Conservation (phyloP, 2,797 vertebrate genomes). For the Muscicapa comitata region DNA sequence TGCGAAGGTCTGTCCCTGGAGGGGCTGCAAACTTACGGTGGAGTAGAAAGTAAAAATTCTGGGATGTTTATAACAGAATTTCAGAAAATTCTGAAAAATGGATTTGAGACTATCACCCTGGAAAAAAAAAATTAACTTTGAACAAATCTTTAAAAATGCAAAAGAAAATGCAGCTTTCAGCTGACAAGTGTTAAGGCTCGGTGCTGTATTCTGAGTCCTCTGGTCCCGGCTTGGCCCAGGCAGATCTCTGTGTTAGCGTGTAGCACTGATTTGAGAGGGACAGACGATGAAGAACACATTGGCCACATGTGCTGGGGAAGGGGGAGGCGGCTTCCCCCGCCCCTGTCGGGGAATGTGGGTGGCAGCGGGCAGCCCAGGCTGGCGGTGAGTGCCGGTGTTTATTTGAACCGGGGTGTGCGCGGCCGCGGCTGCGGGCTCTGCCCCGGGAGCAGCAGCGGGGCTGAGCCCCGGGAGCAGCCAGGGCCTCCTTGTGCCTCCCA, state of each 20-base stretch:
- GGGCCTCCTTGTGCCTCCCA: fast-evolving
- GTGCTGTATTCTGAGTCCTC: not conserved
- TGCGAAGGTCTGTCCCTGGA: not conserved
- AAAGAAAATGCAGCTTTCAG: not conserved
- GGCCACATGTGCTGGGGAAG: not conserved
- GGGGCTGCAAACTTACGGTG: fast-evolving
- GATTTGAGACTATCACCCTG: not conserved
- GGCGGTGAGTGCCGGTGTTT: not conserved
- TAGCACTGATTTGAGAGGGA: not conserved
- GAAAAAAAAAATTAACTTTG: not conserved
- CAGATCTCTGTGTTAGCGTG: not conserved
- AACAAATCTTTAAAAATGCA: not conserved
- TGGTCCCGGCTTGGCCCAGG: not conserved
- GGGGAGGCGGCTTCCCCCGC: fast-evolving
- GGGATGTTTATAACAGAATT: not conserved
- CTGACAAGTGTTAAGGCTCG: not conserved
- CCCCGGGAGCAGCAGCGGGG: fast-evolving
- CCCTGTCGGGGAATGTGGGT: fast-evolving
- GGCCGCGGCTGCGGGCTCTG: not conserved
- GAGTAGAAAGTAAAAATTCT: not conserved
- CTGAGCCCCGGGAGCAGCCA: not conserved
- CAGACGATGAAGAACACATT: not conserved
- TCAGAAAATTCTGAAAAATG: not conserved
- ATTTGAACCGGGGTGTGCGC: too few relatives aligned
- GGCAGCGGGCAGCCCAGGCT: not conserved